Evolutionary conservation across 2,888 invertebrate genomes (phyloP).

Genomic region (Carpatolechia fugitivella): DNA sequence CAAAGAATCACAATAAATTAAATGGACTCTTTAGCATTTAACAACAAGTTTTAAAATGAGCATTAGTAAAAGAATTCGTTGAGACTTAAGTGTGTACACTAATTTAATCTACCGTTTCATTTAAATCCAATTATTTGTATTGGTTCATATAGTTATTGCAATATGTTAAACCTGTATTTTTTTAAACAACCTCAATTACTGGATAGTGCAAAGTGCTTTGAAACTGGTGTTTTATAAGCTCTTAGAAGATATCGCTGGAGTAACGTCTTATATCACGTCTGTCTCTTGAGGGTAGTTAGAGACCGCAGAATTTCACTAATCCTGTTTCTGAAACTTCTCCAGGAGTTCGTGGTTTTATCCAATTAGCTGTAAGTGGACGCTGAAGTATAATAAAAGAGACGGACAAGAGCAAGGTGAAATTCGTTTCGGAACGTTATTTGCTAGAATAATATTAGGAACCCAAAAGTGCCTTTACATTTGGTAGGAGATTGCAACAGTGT

Average conservation of each 20-base stretch:
- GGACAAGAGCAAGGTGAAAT: too few relatives aligned
- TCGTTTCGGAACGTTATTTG: too few relatives aligned
- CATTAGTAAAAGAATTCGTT: too few relatives aligned
- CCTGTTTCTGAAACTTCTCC: not conserved
- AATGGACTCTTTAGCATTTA: too few relatives aligned
- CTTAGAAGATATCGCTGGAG: constrained; percentile 21
- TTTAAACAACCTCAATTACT: constrained; percentile 27
- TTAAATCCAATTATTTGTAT: too few relatives aligned
- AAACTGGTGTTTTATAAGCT: constrained; percentile 27
- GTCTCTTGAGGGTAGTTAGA: constrained; percentile 10
- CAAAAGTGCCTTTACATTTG: too few relatives aligned
- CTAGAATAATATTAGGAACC: too few relatives aligned
- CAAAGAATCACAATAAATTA: too few relatives aligned
- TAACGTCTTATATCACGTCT: constrained; percentile 11
- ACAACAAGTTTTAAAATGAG: too few relatives aligned
- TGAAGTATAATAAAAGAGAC: not conserved
- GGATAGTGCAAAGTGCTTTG: constrained; percentile 27
- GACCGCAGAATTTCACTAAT: constrained; percentile 11
- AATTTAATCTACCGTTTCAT: too few relatives aligned
- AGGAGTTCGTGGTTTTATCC: not conserved
- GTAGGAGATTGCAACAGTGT: too few relatives aligned
- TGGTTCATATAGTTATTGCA: not conserved
- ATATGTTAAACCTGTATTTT: not conserved
- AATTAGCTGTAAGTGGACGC: constrained; percentile 5
- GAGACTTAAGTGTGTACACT: too few relatives aligned